Evolutionary conservation across 2,888 invertebrate species (phyloP), one percentile per base, ranked within the genome.

Genomic region (Brenthis daphne): DNA sequence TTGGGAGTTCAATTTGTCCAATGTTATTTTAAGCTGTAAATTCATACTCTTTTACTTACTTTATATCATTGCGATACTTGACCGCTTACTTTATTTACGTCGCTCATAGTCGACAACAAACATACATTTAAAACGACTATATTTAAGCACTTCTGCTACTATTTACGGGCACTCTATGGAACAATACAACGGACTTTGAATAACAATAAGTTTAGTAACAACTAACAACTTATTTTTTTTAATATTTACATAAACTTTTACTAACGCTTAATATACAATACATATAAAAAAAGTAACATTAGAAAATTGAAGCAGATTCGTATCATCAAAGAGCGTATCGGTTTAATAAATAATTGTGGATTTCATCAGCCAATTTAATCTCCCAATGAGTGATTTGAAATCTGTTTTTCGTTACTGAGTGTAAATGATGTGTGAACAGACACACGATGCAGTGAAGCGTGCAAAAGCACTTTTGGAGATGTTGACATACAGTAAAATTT

Each of bases 341-440:
- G 43, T 54, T 63, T 16, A 20, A 53, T 37, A 37, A 61, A 24
- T 53, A 43, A 16, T 16, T 37, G 77, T 85, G 84, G 82, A 84
- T 85, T 83, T 76, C 78, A 82, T 87, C 83, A 82, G 77, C 78
- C 75, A 78, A 78, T 74, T 77, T 76, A 79, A 81, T 80, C 77
- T 76, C 77, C 75, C 43, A 43, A 50, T 60, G 60, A 69, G 55
- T 65, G 57, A 50, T 65, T 70, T 67, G 67, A 51, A 60, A 64
- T 68, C 65, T 69, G 71, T 37, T 71, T 64, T 64, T 47, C 64
- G 58, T 55, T 65, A 60, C 51, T 64, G 51, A 65, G 72, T 68
- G 71, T 68, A 63, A 71, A 66, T n/a, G 72, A 72, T 72, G 67
- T 64, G 63, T 67, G 57, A 66, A 64, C 68, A 66, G 64, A 65